A percentile compares a stretch with the other conserved stretches of the same genome.
phyloP scores from a whole-genome alignment of 2,113 vertebrate genomes.

The Tautogolabrus adspersus region DNA sequence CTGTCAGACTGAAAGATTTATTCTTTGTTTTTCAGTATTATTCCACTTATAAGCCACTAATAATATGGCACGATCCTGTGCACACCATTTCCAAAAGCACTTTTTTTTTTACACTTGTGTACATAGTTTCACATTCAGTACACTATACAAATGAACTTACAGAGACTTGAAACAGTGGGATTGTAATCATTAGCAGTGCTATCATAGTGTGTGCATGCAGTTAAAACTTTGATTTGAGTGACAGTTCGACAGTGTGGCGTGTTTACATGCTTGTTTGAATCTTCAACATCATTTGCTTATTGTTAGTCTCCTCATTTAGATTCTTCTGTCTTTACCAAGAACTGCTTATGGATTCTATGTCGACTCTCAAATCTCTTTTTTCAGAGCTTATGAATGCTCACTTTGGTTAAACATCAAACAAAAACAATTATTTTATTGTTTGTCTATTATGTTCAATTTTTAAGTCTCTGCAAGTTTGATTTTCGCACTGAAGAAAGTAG shows the following conservation, averaged over 20 bases:
- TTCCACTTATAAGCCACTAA: neutral
- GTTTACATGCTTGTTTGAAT: too few species aligned
- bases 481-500: neutral
- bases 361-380: neutral
- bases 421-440: too few species aligned
- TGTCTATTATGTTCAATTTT: neutral
- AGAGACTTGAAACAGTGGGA: neutral
- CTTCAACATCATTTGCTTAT: too few species aligned
- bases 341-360: too few species aligned
- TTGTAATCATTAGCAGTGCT: neutral
- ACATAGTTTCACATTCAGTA: neutral
- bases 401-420: too few species aligned
- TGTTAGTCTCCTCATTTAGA: too few species aligned
- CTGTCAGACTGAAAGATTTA: neutral
- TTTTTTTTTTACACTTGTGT: neutral
- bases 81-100: neutral
- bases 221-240: constrained; percentile 2
- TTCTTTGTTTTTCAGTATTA: neutral
- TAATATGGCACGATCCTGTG: neutral
- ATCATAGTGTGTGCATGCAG: neutral
- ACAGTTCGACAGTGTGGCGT: neutral
- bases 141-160: neutral
- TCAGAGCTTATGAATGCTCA: too few species aligned
- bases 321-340: too few species aligned
- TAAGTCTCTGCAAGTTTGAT: neutral